Percentiles rank a stretch among this genome's conserved stretches.
Evolutionary conservation across 2,888 invertebrate genomes (phyloP).

Genomic region (Acronicta aceris): DNA sequence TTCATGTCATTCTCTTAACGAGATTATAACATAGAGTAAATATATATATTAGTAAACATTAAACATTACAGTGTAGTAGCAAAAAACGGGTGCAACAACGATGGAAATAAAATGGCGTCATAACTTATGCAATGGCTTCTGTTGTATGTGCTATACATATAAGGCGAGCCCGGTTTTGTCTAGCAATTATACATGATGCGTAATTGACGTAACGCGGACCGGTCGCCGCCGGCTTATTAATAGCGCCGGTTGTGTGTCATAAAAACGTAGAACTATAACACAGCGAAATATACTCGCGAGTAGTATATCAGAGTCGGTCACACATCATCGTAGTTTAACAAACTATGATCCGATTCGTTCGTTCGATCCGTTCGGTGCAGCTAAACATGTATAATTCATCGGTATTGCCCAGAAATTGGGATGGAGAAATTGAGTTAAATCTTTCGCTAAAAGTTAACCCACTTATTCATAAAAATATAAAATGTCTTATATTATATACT

Average conservation of each 20-base stretch:
- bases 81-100: slow-evolving; percentile 26
- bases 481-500: too few species aligned
- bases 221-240: slow-evolving; percentile 64
- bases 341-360: too few species aligned
- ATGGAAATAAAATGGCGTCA: slow-evolving; percentile 43
- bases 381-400: too few species aligned
- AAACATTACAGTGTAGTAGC: slow-evolving; percentile 4
- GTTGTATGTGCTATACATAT: slow-evolving; percentile 52
- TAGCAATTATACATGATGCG: slow-evolving; percentile 70
- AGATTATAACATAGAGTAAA: slow-evolving; percentile 12
- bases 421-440: too few species aligned
- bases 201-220: slow-evolving; percentile 81
- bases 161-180: slow-evolving; percentile 60
- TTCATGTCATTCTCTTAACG: neutral
- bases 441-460: too few species aligned
- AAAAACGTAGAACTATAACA: slow-evolving; percentile 44
- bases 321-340: too few species aligned
- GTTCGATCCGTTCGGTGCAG: too few species aligned
- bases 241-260: slow-evolving; percentile 60
- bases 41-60: slow-evolving; percentile 16
- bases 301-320: too few species aligned
- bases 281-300: slow-evolving; percentile 17
- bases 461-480: too few species aligned
- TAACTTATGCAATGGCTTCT: slow-evolving; percentile 58
- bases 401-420: too few species aligned